A percentile compares a stretch with the other conserved stretches of the same genome.
phyloP scores from a whole-genome alignment of 2,113 vertebrate species.

The Oryzias celebensis region DNA sequence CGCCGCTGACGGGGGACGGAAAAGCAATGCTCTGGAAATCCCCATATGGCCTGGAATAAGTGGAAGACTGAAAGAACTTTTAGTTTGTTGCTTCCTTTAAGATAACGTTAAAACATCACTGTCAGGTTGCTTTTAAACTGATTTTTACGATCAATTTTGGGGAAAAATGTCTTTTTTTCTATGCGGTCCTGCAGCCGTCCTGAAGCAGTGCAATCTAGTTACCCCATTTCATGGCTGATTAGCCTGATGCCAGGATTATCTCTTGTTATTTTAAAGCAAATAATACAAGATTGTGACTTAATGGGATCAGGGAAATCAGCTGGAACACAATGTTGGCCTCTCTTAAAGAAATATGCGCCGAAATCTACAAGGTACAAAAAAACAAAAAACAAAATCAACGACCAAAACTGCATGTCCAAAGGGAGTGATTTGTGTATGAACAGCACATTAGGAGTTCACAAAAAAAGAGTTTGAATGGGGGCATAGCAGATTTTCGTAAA shows the following conservation, averaged over 20 bases:
- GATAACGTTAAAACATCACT: background rate
- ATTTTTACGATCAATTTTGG: background rate
- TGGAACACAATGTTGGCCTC: constrained; percentile 50
- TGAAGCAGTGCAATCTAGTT: constrained; percentile 35
- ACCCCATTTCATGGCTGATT: constrained; percentile 61
- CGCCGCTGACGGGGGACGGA: constrained; percentile 43
- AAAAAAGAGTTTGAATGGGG: constrained; percentile 14
- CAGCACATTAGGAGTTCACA: constrained; percentile 26
- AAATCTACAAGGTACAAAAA: constrained; percentile 27
- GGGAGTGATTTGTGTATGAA: constrained; percentile 32
- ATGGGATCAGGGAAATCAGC: constrained; percentile 72
- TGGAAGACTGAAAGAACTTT: background rate
- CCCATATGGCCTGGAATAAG: constrained; percentile 15
- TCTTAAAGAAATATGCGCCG: constrained; percentile 41
- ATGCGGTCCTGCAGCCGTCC: constrained; percentile 7
- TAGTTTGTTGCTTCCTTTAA: background rate
- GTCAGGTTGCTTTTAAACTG: background rate
- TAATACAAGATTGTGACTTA: constrained; percentile 68
- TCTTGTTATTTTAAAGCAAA: constrained; percentile 73
- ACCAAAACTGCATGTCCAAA: constrained; percentile 24
- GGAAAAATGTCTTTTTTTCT: background rate
- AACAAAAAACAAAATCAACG: constrained; percentile 31
- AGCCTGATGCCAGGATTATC: constrained; percentile 60
- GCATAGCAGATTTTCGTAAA: constrained; percentile 14
- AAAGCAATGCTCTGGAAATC: constrained; percentile 50